These are phyloP conservation scores for Dipodomys spectabilis DNA, from an alignment of 2,113 vertebrate genomes.

Conservation along the genomic window DNA sequence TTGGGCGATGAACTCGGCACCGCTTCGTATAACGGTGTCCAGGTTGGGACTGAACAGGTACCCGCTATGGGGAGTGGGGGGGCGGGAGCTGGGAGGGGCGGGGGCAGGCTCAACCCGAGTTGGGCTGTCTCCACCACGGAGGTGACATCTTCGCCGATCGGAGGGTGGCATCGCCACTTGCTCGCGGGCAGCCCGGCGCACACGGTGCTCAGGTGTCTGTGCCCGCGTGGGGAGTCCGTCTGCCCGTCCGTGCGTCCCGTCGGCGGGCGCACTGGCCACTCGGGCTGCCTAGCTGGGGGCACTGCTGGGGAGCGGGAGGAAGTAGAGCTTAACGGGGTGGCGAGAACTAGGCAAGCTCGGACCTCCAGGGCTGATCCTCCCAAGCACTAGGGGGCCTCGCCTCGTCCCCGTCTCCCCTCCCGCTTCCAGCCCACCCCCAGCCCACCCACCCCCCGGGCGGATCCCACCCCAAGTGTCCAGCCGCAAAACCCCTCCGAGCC, in stretches of 20 bases:
- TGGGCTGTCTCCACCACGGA: neutral
- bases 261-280: neutral
- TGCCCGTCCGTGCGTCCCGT: too few relatives aligned
- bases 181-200: rapidly evolving
- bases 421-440: too few relatives aligned
- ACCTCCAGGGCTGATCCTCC: neutral
- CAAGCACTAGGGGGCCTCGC: too few relatives aligned
- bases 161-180: neutral
- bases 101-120: neutral
- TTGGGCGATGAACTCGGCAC: neutral
- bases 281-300: neutral
- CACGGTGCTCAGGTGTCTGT: neutral
- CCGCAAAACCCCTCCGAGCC: neutral
- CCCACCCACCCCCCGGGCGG: too few relatives aligned
- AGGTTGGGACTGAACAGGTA: neutral
- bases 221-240: too few relatives aligned
- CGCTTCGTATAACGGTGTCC: too few relatives aligned
- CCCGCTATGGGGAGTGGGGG: too few relatives aligned
- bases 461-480: neutral
- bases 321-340: neutral
- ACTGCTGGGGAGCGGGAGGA: neutral
- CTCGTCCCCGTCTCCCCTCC: too few relatives aligned
- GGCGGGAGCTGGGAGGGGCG: too few relatives aligned
- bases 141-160: neutral
- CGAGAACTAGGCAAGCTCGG: neutral